Base-by-base conservation (phyloP, 92 coral and sea anemone genomes). In the Siderastrea radians region DNA sequence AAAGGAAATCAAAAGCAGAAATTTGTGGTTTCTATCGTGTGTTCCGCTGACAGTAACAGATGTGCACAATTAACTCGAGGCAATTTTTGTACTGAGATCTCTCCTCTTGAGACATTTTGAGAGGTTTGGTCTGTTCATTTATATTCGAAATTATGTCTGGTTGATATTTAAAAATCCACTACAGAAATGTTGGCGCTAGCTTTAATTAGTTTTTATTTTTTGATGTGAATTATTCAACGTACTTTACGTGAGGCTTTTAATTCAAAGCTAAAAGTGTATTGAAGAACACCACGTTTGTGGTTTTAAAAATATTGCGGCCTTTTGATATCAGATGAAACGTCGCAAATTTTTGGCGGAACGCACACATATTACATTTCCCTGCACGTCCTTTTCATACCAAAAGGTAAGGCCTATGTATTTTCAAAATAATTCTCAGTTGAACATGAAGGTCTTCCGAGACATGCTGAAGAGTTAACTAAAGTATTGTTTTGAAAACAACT, bases 21-120 rank as follows among this genome's bases (percentile, higher is more conserved):
- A 70, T 58, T 49, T 10, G 13, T 57, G 17, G 38, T 45, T 47
- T 11, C 47, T 58, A 59, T 58, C 68, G 68, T 19, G 2, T 52
- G 47, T 52, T 14, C 63, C 60, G 49, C 38, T 66, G 75, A 80
- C 74, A 52, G 52, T 49, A 66, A 80, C 84, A 80, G 74, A 43
- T 80, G 62, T 43, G 60, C 50, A 2, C 57, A 7, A 80, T 80
- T 16, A 79, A 62, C 48, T 5, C 70, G 62, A 17, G 49, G 0
- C 59, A 74, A 61, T 61, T 61, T 19, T 15, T 61, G 14, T 9
- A 50, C 17, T n/a, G 46, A 26, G 44, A 26, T 17, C 12, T 6
- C 6, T 54, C 26, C 19, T 26, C 38, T 26, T 26, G 9, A 3
- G 50, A 6, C 45, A 7, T 16, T 45, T 38, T 50, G 14, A 52